Conservation (phyloP, 2,113 vertebrate species). For the Ardeotis arabs region DNA sequence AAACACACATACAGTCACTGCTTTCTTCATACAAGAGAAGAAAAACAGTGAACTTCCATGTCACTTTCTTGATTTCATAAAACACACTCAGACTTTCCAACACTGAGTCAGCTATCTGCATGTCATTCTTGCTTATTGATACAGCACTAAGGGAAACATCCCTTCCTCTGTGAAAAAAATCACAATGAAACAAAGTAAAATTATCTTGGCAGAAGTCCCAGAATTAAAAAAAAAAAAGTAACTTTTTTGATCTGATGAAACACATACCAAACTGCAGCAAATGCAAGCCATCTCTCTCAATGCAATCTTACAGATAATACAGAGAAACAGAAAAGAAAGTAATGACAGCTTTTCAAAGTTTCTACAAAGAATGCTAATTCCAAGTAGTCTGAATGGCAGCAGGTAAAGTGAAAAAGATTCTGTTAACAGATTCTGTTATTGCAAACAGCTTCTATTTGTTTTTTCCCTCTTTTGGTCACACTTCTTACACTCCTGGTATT, state of each 20-base stretch:
- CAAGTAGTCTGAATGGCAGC: not conserved
- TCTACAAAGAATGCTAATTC: not conserved
- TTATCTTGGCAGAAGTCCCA: constrained; percentile 54
- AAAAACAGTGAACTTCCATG: constrained; percentile 58
- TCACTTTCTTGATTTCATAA: constrained; percentile 60
- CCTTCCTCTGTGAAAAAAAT: constrained; percentile 64
- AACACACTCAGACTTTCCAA: constrained; percentile 34
- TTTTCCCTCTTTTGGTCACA: not conserved
- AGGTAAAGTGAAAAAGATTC: not conserved
- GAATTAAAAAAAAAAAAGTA: not conserved
- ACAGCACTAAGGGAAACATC: constrained; percentile 66
- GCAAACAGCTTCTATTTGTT: not conserved
- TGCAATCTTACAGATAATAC: not conserved
- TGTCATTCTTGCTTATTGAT: constrained; percentile 64
- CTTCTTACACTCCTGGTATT: not conserved
- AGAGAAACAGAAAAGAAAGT: not conserved
- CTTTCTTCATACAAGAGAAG: constrained; percentile 31
- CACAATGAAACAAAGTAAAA: constrained; percentile 68
- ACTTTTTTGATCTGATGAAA: constrained; percentile 59
- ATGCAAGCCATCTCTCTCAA: not conserved
- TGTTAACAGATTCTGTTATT: not conserved
- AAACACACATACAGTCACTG: not conserved
- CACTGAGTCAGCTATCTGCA: constrained; percentile 58
- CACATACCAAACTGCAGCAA: not conserved
- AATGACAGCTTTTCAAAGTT: not conserved